phyloP scores from a whole-genome alignment of 2,113 vertebrate genomes.

The Melanerpes aurifrons region DNA sequence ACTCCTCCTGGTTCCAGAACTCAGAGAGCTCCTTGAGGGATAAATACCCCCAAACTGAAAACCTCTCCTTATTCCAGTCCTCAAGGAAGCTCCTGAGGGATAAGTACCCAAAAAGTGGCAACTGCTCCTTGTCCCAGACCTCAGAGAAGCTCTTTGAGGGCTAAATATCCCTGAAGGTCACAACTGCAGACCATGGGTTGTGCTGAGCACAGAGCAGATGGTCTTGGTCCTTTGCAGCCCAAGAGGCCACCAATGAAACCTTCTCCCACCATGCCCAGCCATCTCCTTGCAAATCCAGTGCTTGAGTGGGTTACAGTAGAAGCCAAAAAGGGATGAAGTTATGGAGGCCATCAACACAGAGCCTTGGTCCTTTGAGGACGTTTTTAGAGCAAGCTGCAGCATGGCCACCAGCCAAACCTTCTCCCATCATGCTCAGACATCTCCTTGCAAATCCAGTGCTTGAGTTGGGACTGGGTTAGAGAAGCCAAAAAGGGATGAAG shows the following conservation, averaged over 20 bases:
- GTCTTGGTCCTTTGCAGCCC: neutral
- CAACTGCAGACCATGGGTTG: neutral
- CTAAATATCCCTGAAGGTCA: too few species aligned
- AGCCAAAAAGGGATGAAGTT: constrained; percentile 43
- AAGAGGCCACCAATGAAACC: neutral
- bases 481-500: constrained; percentile 44
- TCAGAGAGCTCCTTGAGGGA: too few species aligned
- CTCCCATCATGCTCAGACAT: neutral
- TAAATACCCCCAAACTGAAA: too few species aligned
- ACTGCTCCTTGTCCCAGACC: neutral
- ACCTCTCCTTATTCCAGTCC: too few species aligned
- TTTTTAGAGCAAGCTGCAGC: too few species aligned
- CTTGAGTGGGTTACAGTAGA: neutral
- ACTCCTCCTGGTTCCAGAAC: too few species aligned
- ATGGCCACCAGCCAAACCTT: too few species aligned
- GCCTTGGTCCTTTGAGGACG: too few species aligned
- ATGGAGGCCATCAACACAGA: neutral
- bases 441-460: neutral
- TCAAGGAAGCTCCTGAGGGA: too few species aligned
- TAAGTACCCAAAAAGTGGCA: too few species aligned
- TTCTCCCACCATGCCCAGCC: neutral
- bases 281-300: neutral
- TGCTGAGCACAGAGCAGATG: neutral
- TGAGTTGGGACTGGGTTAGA: neutral
- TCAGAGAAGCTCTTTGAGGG: neutral